A percentile compares a stretch with the other conserved stretches of the same genome.
These are phyloP conservation scores for Pygocentrus nattereri DNA, from an alignment of 2,797 vertebrate species.

Conservation along the genomic window DNA sequence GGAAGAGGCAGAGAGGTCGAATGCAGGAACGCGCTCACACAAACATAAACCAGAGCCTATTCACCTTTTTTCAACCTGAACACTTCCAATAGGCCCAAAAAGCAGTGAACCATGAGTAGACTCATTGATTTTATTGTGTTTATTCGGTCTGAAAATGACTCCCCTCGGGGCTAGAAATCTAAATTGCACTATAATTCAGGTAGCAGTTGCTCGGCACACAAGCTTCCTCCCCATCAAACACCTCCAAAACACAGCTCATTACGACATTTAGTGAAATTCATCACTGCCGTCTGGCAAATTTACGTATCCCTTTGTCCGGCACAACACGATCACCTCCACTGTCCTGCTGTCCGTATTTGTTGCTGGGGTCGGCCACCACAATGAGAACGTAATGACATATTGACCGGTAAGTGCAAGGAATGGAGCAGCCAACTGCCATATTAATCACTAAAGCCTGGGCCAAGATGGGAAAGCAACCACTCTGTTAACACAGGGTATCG, in stretches of 20 bases:
- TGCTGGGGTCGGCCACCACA: slow-evolving; percentile 41
- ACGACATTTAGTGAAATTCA: slow-evolving; percentile 51
- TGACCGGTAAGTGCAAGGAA: slow-evolving; percentile 56
- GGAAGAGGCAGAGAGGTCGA: slow-evolving; percentile 37
- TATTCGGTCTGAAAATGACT: slow-evolving; percentile 40
- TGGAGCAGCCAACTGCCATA: slow-evolving; percentile 56
- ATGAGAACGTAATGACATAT: slow-evolving; percentile 61
- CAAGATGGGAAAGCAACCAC: slow-evolving; percentile 56
- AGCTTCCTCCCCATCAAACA: slow-evolving; percentile 9
- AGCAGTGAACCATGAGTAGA: slow-evolving; percentile 2
- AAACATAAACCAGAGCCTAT: slow-evolving; percentile 25
- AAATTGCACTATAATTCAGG: slow-evolving; percentile 33
- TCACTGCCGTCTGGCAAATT: slow-evolving; percentile 53
- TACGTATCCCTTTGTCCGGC: slow-evolving; percentile 47
- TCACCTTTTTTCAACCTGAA: slow-evolving; percentile 15
- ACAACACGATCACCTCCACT: slow-evolving; percentile 54
- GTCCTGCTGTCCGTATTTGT: slow-evolving; percentile 38
- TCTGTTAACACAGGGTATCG: slow-evolving; percentile 66
- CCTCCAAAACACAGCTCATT: slow-evolving; percentile 26
- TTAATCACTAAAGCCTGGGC: slow-evolving; percentile 64
- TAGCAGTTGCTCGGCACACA: slow-evolving; percentile 19
- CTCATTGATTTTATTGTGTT: slow-evolving; percentile 26
- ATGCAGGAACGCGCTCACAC: slow-evolving; percentile 26
- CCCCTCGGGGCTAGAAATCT: slow-evolving; percentile 1
- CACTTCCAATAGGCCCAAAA: slow-evolving; percentile 21